These are phyloP conservation scores for Hoplodrina ambigua DNA, from an alignment of 2,888 invertebrate genomes.

Conservation along the genomic window DNA sequence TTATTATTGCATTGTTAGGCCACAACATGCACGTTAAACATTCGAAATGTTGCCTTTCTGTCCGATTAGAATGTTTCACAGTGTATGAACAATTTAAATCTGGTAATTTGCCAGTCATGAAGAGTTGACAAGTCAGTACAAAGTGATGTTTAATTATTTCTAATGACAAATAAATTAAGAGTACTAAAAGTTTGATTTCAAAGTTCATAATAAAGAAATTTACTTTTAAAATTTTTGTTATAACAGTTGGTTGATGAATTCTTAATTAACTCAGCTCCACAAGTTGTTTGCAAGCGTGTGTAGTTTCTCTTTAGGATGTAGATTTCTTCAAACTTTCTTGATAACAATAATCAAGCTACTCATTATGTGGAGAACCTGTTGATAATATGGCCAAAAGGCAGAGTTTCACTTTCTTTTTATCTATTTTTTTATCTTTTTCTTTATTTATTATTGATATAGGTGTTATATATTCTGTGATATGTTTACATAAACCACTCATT, in stretches of 20 bases:
- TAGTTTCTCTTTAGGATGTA: conserved; percentile 5
- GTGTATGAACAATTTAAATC: conserved; percentile 45
- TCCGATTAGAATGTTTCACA: conserved; percentile 53
- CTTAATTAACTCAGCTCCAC: conserved; percentile 6
- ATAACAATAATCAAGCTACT: conserved; percentile 9
- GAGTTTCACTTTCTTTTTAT: conserved; percentile 21
- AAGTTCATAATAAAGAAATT: conserved; percentile 36
- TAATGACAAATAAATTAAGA: neutral
- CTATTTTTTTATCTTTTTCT: conserved; percentile 6
- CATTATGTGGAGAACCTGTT: conserved; percentile 10
- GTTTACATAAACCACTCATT: neutral
- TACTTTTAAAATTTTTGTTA: conserved; percentile 5
- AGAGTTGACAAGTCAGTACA: conserved; percentile 36
- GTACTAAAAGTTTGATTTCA: conserved; percentile 38
- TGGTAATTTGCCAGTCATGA: conserved; percentile 60
- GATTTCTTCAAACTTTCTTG: neutral
- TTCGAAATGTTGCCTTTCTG: conserved; percentile 51
- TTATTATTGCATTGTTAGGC: conserved; percentile 45
- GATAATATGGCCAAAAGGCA: neutral
- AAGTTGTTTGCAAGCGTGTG: conserved; percentile 14
- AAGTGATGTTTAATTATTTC: conserved; percentile 21
- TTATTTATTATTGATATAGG: conserved; percentile 3
- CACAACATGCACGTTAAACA: conserved; percentile 41
- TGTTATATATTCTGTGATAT: neutral
- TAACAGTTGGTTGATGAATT: conserved; percentile 9